Percentiles rank a stretch among this genome's conserved stretches.
phyloP scores from a whole-genome alignment of 1,140 invertebrate species.

The Drosophila parabipectinata region DNA sequence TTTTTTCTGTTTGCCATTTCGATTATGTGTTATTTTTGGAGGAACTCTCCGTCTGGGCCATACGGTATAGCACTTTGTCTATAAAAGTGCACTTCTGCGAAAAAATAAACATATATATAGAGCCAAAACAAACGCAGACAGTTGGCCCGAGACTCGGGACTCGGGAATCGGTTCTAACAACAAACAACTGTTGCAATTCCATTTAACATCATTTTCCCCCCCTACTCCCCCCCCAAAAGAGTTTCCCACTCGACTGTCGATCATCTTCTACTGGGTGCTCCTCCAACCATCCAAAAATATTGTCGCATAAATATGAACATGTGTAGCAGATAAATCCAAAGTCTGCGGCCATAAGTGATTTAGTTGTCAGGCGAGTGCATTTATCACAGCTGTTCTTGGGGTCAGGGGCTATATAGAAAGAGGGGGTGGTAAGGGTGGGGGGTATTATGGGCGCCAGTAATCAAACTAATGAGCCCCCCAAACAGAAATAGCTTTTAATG shows the following conservation, averaged over 20 bases:
- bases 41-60: too few species aligned
- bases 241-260: slow-evolving; percentile 17
- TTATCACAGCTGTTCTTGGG: slow-evolving; percentile 65
- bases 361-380: slow-evolving; percentile 80
- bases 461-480: slow-evolving; percentile 75
- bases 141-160: slow-evolving; percentile 1
- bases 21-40: slow-evolving; percentile 7
- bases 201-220: slow-evolving; percentile 70
- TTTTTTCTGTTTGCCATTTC: slow-evolving; percentile 2
- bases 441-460: slow-evolving; percentile 61
- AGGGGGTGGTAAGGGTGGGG: not conserved
- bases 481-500: slow-evolving; percentile 80
- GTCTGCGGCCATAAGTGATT: slow-evolving; percentile 63
- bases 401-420: slow-evolving; percentile 7
- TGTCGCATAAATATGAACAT: slow-evolving; percentile 83
- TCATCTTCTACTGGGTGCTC: slow-evolving; percentile 39
- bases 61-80: slow-evolving; percentile 51
- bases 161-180: slow-evolving; percentile 61
- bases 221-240: not conserved
- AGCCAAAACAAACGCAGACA: slow-evolving; percentile 67
- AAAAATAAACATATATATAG: slow-evolving; percentile 76
- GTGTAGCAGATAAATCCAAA: slow-evolving; percentile 78
- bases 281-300: slow-evolving; percentile 50
- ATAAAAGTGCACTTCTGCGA: slow-evolving; percentile 79
- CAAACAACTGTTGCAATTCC: slow-evolving; percentile 82